Evolutionary conservation across 64 coral and sea anemone genomes (phyloP), one percentile per base, ranked within the genome.

Genomic region (Stichodactyla helianthus): DNA sequence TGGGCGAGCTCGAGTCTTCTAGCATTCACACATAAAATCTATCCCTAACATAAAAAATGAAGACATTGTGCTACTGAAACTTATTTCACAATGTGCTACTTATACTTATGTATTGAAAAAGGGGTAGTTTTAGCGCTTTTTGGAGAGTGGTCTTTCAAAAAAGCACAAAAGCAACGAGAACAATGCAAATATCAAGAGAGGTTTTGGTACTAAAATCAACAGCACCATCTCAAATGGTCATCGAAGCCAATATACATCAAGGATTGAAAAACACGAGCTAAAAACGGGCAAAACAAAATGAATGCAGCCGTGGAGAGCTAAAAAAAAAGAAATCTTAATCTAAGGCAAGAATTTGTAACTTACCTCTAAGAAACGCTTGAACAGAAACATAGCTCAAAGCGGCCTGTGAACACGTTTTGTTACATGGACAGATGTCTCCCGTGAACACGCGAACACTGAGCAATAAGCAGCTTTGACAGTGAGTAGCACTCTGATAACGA

Each of bases 321-420:
- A 22, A 10, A 74, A 23, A 74, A 11, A 31, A 35, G 27, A 74
- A 74, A 31, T 0, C 5, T 3, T 4, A 74, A 31, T 27, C 1
- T 13, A 74, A 74, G 12, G 26, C 25, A 44, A 44, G 35, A 44
- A 44, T 44, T 44, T 28, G 25, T 74, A 11, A 35, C 68, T 74
- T n/a, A 74, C 68, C 68, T 74, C 68, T 26, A 74, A 31, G 25
- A 74, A 74, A 31, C 68, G 68, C 68, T 74, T 74, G 68, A 74
- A 74, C 22, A 74, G 68, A 74, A 74, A 74, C 68, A 74, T 74
- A 13, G 5, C 9, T 18, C 22, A 6, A n/a, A 65, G 23, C 20
- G 5, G 12, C 25, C 31, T 74, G 7, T 9, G 27, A 31, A 11
- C 68, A 74, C n/a, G 68, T 27, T 44, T 44, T 74, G 25, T 0